These are phyloP conservation scores for Cariama cristata DNA, from an alignment of 2,113 vertebrate species.

Conservation along the genomic window DNA sequence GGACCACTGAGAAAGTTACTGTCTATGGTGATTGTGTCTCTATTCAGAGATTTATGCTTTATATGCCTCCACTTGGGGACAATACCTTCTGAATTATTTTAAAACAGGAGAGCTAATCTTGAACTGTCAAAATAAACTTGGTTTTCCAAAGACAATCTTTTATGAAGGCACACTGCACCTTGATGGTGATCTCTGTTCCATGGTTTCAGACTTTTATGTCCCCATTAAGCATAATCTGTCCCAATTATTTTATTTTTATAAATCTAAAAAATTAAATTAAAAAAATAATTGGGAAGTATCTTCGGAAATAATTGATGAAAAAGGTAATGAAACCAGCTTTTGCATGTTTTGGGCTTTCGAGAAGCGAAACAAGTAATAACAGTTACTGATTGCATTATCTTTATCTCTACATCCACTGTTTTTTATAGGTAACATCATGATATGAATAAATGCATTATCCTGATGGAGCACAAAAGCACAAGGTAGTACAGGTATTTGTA, in stretches of 20 bases:
- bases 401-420: background rate
- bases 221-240: background rate
- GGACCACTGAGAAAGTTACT: background rate
- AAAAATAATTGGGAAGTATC: background rate
- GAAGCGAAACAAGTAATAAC: background rate
- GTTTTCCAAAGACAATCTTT: background rate
- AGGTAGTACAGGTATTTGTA: background rate
- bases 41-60: background rate
- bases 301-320: background rate
- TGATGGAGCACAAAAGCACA: background rate
- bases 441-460: background rate
- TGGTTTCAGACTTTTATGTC: background rate
- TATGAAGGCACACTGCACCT: background rate
- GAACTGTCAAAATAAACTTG: conserved; percentile 9
- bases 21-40: background rate
- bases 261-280: background rate
- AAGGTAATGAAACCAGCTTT: background rate
- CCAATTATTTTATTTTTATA: background rate
- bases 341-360: background rate
- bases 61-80: background rate
- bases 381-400: background rate
- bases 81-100: background rate
- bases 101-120: background rate
- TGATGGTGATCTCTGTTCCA: background rate
- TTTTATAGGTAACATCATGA: background rate